These are phyloP conservation scores for Rotaria macrura DNA, from an alignment of 2,888 invertebrate genomes.

Conservation along the genomic window DNA sequence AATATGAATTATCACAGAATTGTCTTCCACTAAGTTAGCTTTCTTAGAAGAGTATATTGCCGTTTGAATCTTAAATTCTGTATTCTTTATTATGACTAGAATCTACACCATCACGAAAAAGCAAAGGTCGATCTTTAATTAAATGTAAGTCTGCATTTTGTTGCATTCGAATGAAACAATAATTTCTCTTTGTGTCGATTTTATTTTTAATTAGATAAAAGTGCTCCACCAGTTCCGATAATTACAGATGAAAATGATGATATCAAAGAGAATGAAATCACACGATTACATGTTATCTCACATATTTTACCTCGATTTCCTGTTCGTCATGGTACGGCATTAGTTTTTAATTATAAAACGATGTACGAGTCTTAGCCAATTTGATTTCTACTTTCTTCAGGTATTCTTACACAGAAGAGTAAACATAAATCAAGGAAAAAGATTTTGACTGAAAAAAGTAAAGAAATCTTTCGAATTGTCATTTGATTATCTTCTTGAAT, in stretches of 20 bases:
- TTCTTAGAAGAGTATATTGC: not conserved
- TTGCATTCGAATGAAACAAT: no score
- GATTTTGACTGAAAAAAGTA: not conserved
- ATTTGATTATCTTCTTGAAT: not conserved
- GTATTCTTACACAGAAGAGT: not conserved
- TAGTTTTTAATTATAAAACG: not conserved
- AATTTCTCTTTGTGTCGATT: no score
- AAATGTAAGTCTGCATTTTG: not conserved
- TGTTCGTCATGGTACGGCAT: not conserved
- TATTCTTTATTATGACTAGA: not conserved
- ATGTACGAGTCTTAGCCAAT: not conserved
- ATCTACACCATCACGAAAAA: not conserved
- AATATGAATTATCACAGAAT: not conserved
- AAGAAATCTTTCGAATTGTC: not conserved
- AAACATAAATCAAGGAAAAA: not conserved
- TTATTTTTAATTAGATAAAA: not conserved
- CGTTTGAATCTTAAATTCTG: not conserved
- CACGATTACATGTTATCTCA: not conserved
- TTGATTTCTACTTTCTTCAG: not conserved
- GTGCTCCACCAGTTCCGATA: not conserved
- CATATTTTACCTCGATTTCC: constrained; percentile 4
- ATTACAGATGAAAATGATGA: not conserved
- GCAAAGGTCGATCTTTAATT: not conserved
- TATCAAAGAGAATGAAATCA: not conserved
- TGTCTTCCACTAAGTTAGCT: not conserved